Percentiles rank a stretch among this genome's conserved stretches.
Evolutionary conservation across 2,888 invertebrate genomes (phyloP).

Genomic region (Rhamphomyia laevipes): DNA sequence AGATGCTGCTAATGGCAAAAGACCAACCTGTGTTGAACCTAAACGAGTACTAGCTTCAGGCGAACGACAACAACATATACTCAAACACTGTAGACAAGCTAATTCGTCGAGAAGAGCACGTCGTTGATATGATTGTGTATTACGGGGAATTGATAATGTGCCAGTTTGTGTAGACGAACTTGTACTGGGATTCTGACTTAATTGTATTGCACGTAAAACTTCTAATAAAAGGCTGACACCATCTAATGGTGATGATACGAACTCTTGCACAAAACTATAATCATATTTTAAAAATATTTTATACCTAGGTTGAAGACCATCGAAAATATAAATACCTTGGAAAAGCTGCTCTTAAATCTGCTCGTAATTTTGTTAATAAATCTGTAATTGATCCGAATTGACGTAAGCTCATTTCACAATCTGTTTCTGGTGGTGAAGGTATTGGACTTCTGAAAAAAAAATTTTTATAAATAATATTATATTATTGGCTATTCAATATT

Average conservation of each 20-base stretch:
- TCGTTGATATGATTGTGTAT: slow-evolving; percentile 56
- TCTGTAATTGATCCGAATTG: slow-evolving; percentile 83
- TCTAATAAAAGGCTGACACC: slow-evolving; percentile 76
- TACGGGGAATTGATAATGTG: slow-evolving; percentile 36
- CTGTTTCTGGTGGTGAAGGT: slow-evolving; percentile 45
- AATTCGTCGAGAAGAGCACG: slow-evolving; percentile 75
- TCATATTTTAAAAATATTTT: not conserved
- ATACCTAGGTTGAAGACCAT: too few relatives aligned
- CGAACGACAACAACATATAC: slow-evolving; percentile 66
- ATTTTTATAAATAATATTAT: not conserved
- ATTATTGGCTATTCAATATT: slow-evolving; percentile 10
- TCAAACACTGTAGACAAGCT: slow-evolving; percentile 78
- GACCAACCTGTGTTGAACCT: slow-evolving; percentile 65
- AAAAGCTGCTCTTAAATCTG: slow-evolving; percentile 76
- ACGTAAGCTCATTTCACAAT: slow-evolving; percentile 74
- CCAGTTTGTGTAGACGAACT: slow-evolving; percentile 24
- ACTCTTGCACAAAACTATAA: slow-evolving; percentile 82
- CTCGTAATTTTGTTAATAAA: slow-evolving; percentile 70
- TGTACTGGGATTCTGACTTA: slow-evolving; percentile 56
- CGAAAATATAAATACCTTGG: slow-evolving; percentile 52
- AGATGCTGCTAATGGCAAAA: slow-evolving; percentile 74
- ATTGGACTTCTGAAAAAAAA: slow-evolving; percentile 48
- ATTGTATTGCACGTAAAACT: slow-evolving; percentile 72
- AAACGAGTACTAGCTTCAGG: slow-evolving; percentile 67
- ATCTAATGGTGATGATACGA: slow-evolving; percentile 76